phyloP scores from a whole-genome alignment of 2,888 invertebrate species.

The Eupithecia vulgata region DNA sequence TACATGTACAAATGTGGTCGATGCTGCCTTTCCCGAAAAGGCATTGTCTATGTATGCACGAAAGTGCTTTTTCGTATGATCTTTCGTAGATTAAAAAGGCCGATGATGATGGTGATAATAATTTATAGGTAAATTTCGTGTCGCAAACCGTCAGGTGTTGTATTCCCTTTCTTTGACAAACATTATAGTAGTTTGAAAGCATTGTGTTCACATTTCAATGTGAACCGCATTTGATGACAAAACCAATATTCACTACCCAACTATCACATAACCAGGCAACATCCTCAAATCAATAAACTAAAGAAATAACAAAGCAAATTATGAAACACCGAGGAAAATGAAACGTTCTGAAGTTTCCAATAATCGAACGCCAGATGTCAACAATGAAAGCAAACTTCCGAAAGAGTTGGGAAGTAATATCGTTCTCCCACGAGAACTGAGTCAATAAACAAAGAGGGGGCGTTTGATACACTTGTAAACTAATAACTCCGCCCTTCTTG shows the following conservation, averaged over 20 bases:
- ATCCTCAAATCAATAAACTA: conserved; percentile 45
- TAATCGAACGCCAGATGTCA: conserved; percentile 80
- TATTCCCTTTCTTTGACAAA: not conserved
- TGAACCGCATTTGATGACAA: not conserved
- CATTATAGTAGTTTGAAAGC: not conserved
- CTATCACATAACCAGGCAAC: conserved; percentile 11
- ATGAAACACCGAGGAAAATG: conserved; percentile 59
- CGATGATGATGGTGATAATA: not conserved
- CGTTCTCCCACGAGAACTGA: conserved; percentile 62
- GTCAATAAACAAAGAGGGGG: conserved; percentile 81
- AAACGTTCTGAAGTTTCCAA: conserved; percentile 70
- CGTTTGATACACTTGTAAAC: conserved; percentile 83
- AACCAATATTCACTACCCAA: not conserved
- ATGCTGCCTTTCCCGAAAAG: not conserved
- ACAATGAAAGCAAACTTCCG: conserved; percentile 81
- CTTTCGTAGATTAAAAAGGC: not conserved
- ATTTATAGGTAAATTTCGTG: not conserved
- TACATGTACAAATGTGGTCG: not conserved
- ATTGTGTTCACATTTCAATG: not conserved
- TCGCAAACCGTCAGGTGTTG: not conserved
- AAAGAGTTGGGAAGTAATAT: conserved; percentile 81
- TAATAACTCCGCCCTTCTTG: conserved; percentile 74
- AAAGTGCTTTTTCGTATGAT: not conserved
- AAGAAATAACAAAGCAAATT: conserved; percentile 59
- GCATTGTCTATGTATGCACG: not conserved